Percentiles rank a stretch among this genome's conserved stretches.
phyloP scores from a whole-genome alignment of 2,797 vertebrate genomes.

The Rousettus madagascariensis region DNA sequence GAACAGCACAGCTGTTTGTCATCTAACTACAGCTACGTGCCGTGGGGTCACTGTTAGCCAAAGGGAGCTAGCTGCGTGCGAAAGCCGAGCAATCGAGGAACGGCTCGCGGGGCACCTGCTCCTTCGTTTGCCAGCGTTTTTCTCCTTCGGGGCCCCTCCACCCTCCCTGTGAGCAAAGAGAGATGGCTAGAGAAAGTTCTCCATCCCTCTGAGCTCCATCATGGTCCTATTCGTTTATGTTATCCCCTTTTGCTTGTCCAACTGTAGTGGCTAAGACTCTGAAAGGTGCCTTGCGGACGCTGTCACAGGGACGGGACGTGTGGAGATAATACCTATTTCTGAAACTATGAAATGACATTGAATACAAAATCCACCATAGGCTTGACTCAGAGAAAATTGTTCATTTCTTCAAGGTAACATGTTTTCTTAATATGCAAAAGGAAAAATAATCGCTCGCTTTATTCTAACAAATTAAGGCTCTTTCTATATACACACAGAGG shows the following conservation, averaged over 20 bases:
- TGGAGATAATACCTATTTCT: not conserved
- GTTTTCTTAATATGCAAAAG: not conserved
- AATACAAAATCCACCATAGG: not conserved
- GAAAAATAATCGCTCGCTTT: not conserved
- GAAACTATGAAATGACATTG: not conserved
- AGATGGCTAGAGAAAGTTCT: not conserved
- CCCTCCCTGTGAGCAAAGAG: not conserved
- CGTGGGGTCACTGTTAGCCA: too few relatives aligned
- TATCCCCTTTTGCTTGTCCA: not conserved
- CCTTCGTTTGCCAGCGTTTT: not conserved
- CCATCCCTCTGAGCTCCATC: not conserved
- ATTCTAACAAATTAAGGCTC: not conserved
- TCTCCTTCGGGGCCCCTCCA: too few relatives aligned
- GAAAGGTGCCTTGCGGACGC: not conserved
- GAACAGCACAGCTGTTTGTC: not conserved
- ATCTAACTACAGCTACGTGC: fast-evolving
- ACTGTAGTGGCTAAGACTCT: not conserved
- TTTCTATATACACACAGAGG: not conserved
- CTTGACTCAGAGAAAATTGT: not conserved
- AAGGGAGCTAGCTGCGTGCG: not conserved
- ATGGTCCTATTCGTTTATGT: not conserved
- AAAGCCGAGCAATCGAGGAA: too few relatives aligned
- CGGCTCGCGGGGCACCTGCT: fast-evolving
- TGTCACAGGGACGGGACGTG: not conserved
- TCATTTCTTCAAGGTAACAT: not conserved